phyloP scores from a whole-genome alignment of 2,888 invertebrate species.

The Celastrina argiolus region DNA sequence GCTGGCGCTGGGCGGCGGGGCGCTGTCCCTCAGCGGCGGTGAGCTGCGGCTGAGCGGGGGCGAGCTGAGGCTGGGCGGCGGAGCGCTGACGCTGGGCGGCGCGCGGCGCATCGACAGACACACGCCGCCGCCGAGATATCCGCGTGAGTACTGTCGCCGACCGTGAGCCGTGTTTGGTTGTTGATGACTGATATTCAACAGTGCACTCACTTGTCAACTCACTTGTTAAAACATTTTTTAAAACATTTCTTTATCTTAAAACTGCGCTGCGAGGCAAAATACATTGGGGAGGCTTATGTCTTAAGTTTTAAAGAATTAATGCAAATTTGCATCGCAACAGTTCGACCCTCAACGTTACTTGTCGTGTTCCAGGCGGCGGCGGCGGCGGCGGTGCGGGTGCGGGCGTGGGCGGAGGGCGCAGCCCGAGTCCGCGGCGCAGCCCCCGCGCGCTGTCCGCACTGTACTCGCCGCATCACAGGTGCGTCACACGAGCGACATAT shows the following conservation, averaged over 20 bases:
- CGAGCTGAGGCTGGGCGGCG: constrained; percentile 49
- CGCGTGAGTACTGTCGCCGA: constrained; percentile 11
- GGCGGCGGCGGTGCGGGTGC: constrained; percentile 19
- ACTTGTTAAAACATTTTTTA: no score
- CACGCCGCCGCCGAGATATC: constrained; percentile 13
- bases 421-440: constrained; percentile 34
- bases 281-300: no score
- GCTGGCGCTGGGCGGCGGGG: constrained; percentile 43
- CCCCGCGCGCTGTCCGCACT: constrained; percentile 33
- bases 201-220: no score
- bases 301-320: no score
- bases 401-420: constrained; percentile 27
- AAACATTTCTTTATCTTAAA: no score
- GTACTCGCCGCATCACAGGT: constrained; percentile 34
- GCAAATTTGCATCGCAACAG: no score
- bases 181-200: no score
- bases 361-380: constrained; percentile 18
- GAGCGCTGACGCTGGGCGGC: constrained; percentile 51
- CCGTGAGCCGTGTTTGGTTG: no score
- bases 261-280: no score
- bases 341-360: background rate
- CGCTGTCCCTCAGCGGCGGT: constrained; percentile 39
- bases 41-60: constrained; percentile 1
- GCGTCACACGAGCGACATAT: background rate
- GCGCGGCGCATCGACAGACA: constrained; percentile 16